Evolutionary conservation across 2,113 vertebrate species (phyloP), one percentile per base, ranked within the genome.

Genomic region (Nothobranchius kuhntae): DNA sequence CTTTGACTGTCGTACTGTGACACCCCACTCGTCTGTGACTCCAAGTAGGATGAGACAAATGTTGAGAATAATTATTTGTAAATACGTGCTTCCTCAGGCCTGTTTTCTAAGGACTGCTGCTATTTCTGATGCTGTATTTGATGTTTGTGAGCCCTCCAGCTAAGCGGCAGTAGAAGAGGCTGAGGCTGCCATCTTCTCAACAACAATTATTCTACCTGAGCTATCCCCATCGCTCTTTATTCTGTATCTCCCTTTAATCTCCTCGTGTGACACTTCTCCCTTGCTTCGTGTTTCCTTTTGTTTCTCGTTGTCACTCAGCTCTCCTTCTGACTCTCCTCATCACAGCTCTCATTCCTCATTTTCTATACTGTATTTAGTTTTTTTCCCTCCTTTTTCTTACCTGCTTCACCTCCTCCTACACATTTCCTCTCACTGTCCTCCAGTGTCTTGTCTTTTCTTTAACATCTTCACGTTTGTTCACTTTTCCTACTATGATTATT

Each of bases 141-240:
- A 86, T 82, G 78, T 70, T 73, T 50, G 10, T 10, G 46, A 72
- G 69, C 56, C 81, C 84, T 64, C 6, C 51, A 58, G 80, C 77
- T 15, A 64, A 53, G 57, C 64, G n/a, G 75, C 65, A 36, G 53
- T 67, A 14, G 71, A 65, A 78, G 61, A 75, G 40, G 80, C 80
- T 67, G 76, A 77, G 63, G 74, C 75, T 4, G 61, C 78, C 55
- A 26, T 56, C 35, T 73, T 82, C 76, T 75, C 78, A 74, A 73
- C 68, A 61, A 58, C 61, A 70, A 75, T 82, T 84, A 82, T 78
- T 82, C 79, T 82, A 67, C 81, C 26, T n/a, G 46, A 87, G 67
- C 80, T 76, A 57, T 68, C 65, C 50, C 36, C 69, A 74, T 74
- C 72, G 52, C 65, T 75, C 73, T 44, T 53, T 63, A 44, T 65